Conservation (phyloP, 1,140 invertebrate species). For the Heliothis virescens region DNA sequence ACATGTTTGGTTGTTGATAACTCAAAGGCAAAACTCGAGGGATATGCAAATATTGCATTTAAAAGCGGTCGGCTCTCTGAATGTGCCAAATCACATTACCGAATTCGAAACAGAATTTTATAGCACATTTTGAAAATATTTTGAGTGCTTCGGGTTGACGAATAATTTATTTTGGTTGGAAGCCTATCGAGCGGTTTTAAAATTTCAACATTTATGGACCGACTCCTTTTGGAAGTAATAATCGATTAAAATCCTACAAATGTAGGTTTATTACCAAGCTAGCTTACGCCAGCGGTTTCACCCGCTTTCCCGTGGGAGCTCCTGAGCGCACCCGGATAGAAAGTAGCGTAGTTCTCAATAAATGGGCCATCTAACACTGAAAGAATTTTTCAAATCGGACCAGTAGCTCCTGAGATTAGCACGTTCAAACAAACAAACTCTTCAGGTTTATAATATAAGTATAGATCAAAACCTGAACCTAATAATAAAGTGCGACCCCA, state of each 20-base stretch:
- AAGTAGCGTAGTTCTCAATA: too few relatives aligned
- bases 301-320: too few relatives aligned
- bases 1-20: background rate
- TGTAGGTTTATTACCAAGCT: background rate
- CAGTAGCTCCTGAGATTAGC: too few relatives aligned
- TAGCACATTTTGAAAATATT: background rate
- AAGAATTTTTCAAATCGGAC: too few relatives aligned
- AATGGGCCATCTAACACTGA: too few relatives aligned
- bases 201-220: too few relatives aligned
- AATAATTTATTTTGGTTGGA: background rate
- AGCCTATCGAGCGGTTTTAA: background rate
- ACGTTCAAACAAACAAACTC: too few relatives aligned
- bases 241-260: background rate
- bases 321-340: too few relatives aligned
- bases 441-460: too few relatives aligned
- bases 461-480: background rate
- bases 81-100: conserved; percentile 1
- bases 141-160: background rate
- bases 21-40: background rate
- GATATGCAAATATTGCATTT: conserved; percentile 13
- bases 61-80: background rate
- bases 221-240: too few relatives aligned
- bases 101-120: conserved; percentile 4
- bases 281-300: too few relatives aligned
- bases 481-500: background rate